phyloP scores from a whole-genome alignment of 2,113 vertebrate species.

The Synodontis membranacea region DNA sequence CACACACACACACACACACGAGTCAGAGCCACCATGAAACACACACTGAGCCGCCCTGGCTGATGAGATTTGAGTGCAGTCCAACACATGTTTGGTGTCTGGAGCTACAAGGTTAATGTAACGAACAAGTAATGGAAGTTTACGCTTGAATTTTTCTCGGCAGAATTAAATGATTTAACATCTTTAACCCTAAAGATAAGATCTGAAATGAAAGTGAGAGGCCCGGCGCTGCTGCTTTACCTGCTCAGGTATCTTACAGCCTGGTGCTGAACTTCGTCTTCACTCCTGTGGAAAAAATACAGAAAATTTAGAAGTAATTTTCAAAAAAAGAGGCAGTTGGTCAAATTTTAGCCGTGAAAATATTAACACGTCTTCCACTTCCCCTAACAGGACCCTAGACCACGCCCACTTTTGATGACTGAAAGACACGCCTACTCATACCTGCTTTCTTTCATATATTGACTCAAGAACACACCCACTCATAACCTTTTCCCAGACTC shows the following conservation, averaged over 20 bases:
- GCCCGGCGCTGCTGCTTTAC: not conserved
- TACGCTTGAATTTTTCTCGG: not conserved
- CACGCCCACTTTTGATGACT: not conserved
- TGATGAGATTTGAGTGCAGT: not conserved
- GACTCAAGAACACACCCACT: not conserved
- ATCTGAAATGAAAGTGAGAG: not conserved
- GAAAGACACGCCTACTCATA: not conserved
- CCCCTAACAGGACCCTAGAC: not conserved
- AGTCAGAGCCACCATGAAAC: slow-evolving; percentile 5
- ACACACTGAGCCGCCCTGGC: not conserved
- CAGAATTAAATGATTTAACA: not conserved
- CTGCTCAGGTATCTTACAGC: not conserved
- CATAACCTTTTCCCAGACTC: no score
- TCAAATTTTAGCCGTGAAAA: not conserved
- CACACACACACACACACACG: slow-evolving; percentile 16
- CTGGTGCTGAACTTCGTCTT: not conserved
- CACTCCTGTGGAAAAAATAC: not conserved
- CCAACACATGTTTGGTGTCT: not conserved
- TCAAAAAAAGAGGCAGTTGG: not conserved
- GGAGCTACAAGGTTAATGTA: not conserved
- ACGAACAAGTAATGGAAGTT: not conserved
- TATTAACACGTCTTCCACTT: not conserved
- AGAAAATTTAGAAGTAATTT: not conserved
- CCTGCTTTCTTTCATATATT: not conserved
- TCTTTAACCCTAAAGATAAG: not conserved